Percentiles rank a stretch among this genome's conserved stretches.
These are phyloP conservation scores for Conus canariensis DNA, from an alignment of 2,888 invertebrate species.

Conservation along the genomic window DNA sequence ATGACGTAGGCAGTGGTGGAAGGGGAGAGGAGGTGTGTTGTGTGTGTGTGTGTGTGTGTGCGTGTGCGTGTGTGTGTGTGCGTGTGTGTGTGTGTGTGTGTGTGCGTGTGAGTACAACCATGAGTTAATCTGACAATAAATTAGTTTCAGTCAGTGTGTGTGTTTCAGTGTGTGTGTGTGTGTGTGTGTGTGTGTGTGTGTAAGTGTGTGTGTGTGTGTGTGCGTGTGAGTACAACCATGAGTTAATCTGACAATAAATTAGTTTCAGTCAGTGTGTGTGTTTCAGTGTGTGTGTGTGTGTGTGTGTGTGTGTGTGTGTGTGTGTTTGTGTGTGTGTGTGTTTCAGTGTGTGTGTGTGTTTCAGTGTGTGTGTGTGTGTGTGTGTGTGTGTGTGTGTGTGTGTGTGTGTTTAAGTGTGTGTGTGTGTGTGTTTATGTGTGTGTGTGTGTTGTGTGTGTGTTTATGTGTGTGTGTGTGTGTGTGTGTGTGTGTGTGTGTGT, in stretches of 20 bases:
- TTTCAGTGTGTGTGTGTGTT: too few relatives aligned
- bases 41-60: constrained; percentile 9
- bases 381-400: background rate
- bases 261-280: background rate
- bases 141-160: too few relatives aligned
- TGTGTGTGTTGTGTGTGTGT: background rate
- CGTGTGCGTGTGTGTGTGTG: background rate
- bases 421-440: background rate
- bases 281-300: constrained; percentile 8
- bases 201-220: background rate
- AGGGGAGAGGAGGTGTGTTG: background rate
- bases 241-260: too few relatives aligned
- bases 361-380: background rate
- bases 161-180: too few relatives aligned
- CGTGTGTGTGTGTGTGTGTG: background rate
- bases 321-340: background rate
- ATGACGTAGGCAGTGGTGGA: too few relatives aligned
- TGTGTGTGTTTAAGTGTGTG: too few relatives aligned
- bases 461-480: background rate
- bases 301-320: background rate
- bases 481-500: background rate
- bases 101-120: background rate
- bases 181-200: background rate
- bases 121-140: too few relatives aligned
- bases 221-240: background rate